Percentiles rank a stretch among this genome's conserved stretches.
Evolutionary conservation across 1,140 invertebrate species (phyloP).

Genomic region (Atta cephalotes): DNA sequence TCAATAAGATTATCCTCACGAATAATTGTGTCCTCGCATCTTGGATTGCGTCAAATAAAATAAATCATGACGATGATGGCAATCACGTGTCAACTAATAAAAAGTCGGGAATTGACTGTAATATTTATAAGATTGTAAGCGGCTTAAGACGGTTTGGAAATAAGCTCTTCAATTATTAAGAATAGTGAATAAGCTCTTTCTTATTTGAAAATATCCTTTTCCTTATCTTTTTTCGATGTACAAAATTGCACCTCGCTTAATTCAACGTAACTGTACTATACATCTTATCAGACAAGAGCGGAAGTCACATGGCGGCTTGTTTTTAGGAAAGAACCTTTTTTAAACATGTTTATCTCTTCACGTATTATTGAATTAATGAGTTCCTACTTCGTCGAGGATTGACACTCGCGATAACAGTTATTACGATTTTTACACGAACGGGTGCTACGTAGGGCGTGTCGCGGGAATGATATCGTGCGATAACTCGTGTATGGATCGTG

Average conservation of each 20-base stretch:
- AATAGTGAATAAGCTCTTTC: constrained; percentile 36
- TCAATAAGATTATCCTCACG: constrained; percentile 47
- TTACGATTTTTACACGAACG: constrained; percentile 76
- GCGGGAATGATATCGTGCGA: constrained; percentile 70
- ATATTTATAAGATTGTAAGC: constrained; percentile 14
- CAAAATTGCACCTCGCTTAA: neutral
- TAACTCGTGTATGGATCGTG: constrained; percentile 73
- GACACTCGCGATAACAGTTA: constrained; percentile 75
- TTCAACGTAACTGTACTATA: constrained; percentile 13
- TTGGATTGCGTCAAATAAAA: constrained; percentile 43
- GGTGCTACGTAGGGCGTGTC: constrained; percentile 66
- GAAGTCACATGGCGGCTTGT: constrained; percentile 52
- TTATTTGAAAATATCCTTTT: constrained; percentile 23
- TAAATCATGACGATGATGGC: constrained; percentile 29
- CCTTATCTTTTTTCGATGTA: neutral
- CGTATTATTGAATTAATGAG: constrained; percentile 81
- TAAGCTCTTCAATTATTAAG: constrained; percentile 42
- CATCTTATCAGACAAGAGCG: constrained; percentile 25
- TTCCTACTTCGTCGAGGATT: constrained; percentile 71
- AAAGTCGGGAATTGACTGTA: constrained; percentile 21
- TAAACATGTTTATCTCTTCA: constrained; percentile 67
- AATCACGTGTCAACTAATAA: constrained; percentile 26
- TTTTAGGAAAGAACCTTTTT: constrained; percentile 40
- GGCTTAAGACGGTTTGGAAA: constrained; percentile 24
- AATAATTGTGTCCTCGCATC: constrained; percentile 8